Evolutionary conservation across 1,140 invertebrate genomes (phyloP), one percentile per base, ranked within the genome.

Genomic region (Octopus sinensis): DNA sequence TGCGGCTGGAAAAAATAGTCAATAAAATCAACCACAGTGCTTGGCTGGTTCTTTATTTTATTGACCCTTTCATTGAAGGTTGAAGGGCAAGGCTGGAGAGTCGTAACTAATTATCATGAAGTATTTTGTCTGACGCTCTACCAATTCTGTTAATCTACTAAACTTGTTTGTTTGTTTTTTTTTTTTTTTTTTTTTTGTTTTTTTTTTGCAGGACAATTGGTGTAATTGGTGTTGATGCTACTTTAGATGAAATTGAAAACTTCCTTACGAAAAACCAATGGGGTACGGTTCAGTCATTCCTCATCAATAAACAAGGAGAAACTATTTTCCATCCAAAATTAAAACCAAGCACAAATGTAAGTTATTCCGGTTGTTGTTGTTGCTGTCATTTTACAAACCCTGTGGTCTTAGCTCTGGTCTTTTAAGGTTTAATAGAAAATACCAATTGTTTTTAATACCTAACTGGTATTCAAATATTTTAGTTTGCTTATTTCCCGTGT

Each of bases 191-290:
- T 43, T 43, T 43, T 81, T 4, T 75, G 43, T 79, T 13, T 80
- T n/a, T 56, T 80, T 80, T 62, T 62, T 76, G 5, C 81, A 91
- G 91, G 75, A 88, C 89, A 62, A 91, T 92, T 81, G 91, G 91
- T 71, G 91, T 92, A 6, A 90, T 89, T 79, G 91, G 90, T 54
- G 88, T 92, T 51, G 91, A 92, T 87, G 91, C 90, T 7, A 91
- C 91, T n/a, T 78, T 92, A 52, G 91, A 91, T 83, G 91, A 91
- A 79, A 90, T 91, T 71, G 91, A 91, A 83, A 91, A 91, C 80
- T 89, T 90, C 79, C 84, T 92, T 4, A 90, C 88, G 4, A 88
- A 89, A 79, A 88, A 91, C 83, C 90, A 91, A 85, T 91, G 91
- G 91, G 91, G 91, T 51, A 88, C 89, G 54, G 91, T 92, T 7